Evolutionary conservation across 2,113 vertebrate species (phyloP).

Genomic region (Petroica traversi): DNA sequence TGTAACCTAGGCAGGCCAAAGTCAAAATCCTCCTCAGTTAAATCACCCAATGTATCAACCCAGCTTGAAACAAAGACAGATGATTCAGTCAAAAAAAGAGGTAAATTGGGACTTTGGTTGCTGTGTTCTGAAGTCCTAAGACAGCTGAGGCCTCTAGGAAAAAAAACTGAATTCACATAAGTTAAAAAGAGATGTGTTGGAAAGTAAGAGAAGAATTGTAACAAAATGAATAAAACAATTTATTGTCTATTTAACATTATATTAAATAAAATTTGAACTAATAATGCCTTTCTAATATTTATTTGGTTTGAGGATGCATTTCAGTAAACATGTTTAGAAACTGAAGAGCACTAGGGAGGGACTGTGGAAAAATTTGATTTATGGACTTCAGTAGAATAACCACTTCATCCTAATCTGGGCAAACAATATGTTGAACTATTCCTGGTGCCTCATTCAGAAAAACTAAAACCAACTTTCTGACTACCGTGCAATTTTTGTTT

Average conservation of each 20-base stretch:
- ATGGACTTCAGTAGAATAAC: not conserved
- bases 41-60: constrained; percentile 36
- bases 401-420: not conserved
- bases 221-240: not conserved
- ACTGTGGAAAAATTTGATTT: not conserved
- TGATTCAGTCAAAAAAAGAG: constrained; percentile 78
- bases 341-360: not conserved
- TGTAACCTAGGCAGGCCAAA: constrained; percentile 69
- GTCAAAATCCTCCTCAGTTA: constrained; percentile 70
- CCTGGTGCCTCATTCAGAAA: not conserved
- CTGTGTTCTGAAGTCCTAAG: not conserved
- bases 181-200: not conserved
- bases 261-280: not conserved
- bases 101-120: constrained; percentile 57
- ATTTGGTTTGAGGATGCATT: not conserved
- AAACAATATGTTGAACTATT: not conserved
- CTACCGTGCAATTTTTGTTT: not conserved
- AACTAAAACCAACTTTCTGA: not conserved
- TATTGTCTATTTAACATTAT: not conserved
- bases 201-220: not conserved
- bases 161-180: not conserved
- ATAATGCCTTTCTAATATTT: not conserved
- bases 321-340: not conserved
- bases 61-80: constrained; percentile 70
- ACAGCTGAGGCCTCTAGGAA: not conserved